phyloP scores from a whole-genome alignment of 2,113 vertebrate genomes.

The Pyxicephalus adspersus region DNA sequence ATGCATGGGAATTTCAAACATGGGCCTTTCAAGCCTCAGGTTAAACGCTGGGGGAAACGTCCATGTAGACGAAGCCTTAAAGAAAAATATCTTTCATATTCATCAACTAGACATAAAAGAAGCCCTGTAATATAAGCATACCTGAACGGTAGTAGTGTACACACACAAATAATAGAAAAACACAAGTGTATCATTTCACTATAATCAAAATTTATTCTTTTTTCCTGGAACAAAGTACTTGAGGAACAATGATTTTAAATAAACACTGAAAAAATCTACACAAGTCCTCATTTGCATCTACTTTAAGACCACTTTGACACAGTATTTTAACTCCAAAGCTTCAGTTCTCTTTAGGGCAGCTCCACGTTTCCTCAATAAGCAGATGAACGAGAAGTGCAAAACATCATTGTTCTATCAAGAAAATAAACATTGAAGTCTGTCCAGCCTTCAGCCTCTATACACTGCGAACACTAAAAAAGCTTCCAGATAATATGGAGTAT shows the following conservation, averaged over 20 bases:
- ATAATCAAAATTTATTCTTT: constrained; percentile 81
- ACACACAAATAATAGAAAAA: not conserved
- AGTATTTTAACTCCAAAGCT: constrained; percentile 62
- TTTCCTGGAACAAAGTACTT: constrained; percentile 71
- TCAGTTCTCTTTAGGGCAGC: constrained; percentile 66
- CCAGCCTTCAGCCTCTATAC: constrained; percentile 70
- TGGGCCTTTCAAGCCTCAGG: no score
- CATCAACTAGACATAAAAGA: no score
- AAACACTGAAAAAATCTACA: constrained; percentile 69
- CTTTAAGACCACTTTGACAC: constrained; percentile 63
- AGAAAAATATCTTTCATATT: no score
- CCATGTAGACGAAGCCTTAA: no score
- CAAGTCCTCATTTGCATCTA: constrained; percentile 57
- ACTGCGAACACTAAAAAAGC: constrained; percentile 70
- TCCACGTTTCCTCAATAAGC: constrained; percentile 68
- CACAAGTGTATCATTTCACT: constrained; percentile 56
- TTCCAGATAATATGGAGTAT: constrained; percentile 63
- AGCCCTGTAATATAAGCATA: no score
- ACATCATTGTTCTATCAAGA: constrained; percentile 66
- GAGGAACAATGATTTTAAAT: constrained; percentile 78
- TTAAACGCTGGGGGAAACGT: no score
- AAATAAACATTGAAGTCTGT: constrained; percentile 70
- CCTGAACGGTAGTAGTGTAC: no score
- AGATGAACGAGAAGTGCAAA: constrained; percentile 70
- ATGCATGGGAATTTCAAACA: no score